A percentile compares a stretch with the other conserved stretches of the same genome.
Evolutionary conservation across 2,888 invertebrate genomes (phyloP).

Genomic region (Epistrophella euchroma): DNA sequence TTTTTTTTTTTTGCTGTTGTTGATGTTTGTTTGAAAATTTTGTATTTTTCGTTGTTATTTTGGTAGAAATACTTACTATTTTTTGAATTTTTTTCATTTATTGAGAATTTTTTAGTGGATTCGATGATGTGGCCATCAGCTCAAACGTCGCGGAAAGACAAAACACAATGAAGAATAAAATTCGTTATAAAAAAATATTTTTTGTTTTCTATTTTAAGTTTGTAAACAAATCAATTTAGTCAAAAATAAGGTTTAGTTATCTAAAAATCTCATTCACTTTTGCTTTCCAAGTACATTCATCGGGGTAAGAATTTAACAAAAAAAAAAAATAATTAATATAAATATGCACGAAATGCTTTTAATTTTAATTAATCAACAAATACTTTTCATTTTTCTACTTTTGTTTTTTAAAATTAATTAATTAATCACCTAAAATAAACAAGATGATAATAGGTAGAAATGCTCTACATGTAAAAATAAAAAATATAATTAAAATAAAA

Average conservation of each 20-base stretch:
- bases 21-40: conserved; percentile 67
- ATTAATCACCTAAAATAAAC: conserved; percentile 39
- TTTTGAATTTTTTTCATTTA: conserved; percentile 79
- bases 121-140: conserved; percentile 83
- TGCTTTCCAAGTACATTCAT: conserved; percentile 73
- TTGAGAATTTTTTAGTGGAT: conserved; percentile 82
- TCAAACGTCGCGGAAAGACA: conserved; percentile 85
- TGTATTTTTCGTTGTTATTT: conserved; percentile 57
- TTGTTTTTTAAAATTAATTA: conserved; percentile 21
- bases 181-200: conserved; percentile 77
- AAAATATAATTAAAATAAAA: conserved; percentile 43
- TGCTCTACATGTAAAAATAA: conserved; percentile 56
- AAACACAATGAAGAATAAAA: conserved; percentile 83
- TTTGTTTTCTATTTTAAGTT: conserved; percentile 72
- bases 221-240: conserved; percentile 73
- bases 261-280: conserved; percentile 59
- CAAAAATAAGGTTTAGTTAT: conserved; percentile 47
- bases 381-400: conserved; percentile 51
- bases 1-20: conserved; percentile 44
- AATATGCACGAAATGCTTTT: conserved; percentile 71
- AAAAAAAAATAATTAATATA: conserved; percentile 33
- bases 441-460: conserved; percentile 38
- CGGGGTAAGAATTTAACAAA: conserved; percentile 38
- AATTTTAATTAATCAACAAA: conserved; percentile 18
- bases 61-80: conserved; percentile 82